Evolutionary conservation across 2,888 invertebrate genomes (phyloP), one percentile per base, ranked within the genome.

Genomic region (Malachius bipustulatus): DNA sequence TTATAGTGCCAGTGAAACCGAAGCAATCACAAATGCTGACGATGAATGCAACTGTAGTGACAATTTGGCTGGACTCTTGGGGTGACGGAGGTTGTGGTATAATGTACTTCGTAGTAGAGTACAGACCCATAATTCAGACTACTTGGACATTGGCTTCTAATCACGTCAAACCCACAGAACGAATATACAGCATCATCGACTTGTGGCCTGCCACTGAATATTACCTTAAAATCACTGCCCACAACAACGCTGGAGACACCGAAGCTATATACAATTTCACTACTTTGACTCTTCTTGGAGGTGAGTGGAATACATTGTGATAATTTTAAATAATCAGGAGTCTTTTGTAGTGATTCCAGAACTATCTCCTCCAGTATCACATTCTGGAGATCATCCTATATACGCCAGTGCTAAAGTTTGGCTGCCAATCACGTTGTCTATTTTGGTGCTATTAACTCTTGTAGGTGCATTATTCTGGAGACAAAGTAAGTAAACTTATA

Each of bases 71-170:
- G 45, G 84, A 85, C 59, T 80, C 82, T 0, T 89, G 88, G 88
- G 82, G 82, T 24, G 87, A 88, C 51, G 87, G 87, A 1, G 88
- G 88, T 13, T 89, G 88, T 54, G 85, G 85, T 2, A 85, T 89
- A 44, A 70, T 82, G 4, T 82, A 84, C 63, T 89, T 85, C 54
- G 80, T 82, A 46, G 76, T 89, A 26, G 87, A 88, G 56, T 88
- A 85, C 54, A 65, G 75, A 39, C 70, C 75, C 37, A 70, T 72
- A 31, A 69, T 70, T 27, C 73, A 77, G 43, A 66, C 74, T 8
- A 69, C 78, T 54, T 84, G 85, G 85, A 78, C 76, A 2, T 69
- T 84, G 37, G 78, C 83, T 1, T 82, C 85, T 2, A 83, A 81
- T 61, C 83, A 84, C 52, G 79, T 87, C 41, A 79, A 81, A 54